Evolutionary conservation across 2,797 vertebrate genomes (phyloP).

Genomic region (Pseudochaenichthys georgianus): DNA sequence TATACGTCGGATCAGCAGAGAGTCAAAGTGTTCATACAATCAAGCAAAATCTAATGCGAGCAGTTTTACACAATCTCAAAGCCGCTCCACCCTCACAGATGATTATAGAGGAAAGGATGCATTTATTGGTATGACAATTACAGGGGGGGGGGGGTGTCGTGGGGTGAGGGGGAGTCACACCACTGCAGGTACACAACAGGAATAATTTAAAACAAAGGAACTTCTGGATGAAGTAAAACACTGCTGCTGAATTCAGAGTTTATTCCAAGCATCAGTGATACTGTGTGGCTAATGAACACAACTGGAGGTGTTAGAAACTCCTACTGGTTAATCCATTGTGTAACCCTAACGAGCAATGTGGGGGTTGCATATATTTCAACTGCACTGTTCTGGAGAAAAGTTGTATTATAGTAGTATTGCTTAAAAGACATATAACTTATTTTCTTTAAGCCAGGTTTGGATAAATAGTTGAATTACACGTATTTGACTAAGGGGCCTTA

Average conservation of each 20-base stretch:
- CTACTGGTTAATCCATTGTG: background rate
- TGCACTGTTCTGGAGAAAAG: background rate
- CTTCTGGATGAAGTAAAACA: constrained; percentile 2
- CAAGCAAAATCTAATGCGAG: constrained; percentile 39
- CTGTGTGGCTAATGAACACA: background rate
- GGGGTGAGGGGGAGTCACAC: background rate
- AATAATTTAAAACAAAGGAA: constrained; percentile 32
- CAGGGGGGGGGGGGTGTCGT: constrained; percentile 14
- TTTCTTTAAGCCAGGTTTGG: too few species aligned
- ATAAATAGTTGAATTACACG: too few species aligned
- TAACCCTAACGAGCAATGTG: background rate
- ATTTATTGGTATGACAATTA: constrained; percentile 42
- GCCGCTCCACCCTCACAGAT: constrained; percentile 32
- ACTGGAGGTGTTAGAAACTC: background rate
- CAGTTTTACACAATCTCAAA: constrained; percentile 37
- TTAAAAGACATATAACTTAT: too few species aligned
- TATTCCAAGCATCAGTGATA: background rate
- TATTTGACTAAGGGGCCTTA: too few species aligned
- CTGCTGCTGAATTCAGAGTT: background rate
- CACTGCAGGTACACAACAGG: constrained; percentile 14
- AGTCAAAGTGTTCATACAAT: constrained; percentile 56
- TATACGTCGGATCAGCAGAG: constrained; percentile 39
- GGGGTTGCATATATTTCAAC: background rate
- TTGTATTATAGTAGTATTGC: too few species aligned
- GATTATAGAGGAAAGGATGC: constrained; percentile 52